phyloP scores from a whole-genome alignment of 2,888 invertebrate species.

The Sturmia bella region DNA sequence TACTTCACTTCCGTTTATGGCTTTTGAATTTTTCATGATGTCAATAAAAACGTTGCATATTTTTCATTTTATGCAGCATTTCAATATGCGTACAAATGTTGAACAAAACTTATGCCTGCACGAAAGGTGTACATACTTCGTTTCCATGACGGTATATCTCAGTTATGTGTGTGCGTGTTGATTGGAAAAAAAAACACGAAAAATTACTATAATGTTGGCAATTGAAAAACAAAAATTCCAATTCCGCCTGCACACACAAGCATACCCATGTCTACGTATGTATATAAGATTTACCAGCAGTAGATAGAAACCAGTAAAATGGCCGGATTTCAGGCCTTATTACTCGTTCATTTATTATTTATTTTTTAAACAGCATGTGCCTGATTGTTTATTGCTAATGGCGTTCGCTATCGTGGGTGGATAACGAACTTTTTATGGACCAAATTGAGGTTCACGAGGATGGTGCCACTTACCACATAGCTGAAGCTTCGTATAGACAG shows the following conservation, averaged over 20 bases:
- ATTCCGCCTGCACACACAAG: not conserved
- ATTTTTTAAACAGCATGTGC: too few species aligned
- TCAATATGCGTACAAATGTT: conserved; percentile 11
- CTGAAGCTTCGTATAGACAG: too few species aligned
- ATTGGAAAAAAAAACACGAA: not conserved
- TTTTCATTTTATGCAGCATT: conserved; percentile 22
- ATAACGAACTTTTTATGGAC: too few species aligned
- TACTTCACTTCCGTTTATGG: conserved; percentile 68
- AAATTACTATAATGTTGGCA: conserved; percentile 14
- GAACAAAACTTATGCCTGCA: not conserved
- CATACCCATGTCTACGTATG: not conserved
- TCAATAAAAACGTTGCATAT: conserved; percentile 64
- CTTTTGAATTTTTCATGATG: conserved; percentile 67
- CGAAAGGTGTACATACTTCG: not conserved
- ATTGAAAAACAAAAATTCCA: conserved; percentile 42
- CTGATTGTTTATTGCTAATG: too few species aligned
- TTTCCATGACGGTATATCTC: not conserved
- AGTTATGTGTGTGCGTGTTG: not conserved
- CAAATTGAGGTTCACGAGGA: too few species aligned
- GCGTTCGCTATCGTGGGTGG: too few species aligned
- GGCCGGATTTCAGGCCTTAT: too few species aligned
- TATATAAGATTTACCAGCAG: too few species aligned
- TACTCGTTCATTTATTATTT: too few species aligned
- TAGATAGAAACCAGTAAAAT: too few species aligned
- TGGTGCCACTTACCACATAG: too few species aligned